These are phyloP conservation scores for Dynastes hyllus DNA, from an alignment of 2,888 invertebrate genomes.

Conservation along the genomic window DNA sequence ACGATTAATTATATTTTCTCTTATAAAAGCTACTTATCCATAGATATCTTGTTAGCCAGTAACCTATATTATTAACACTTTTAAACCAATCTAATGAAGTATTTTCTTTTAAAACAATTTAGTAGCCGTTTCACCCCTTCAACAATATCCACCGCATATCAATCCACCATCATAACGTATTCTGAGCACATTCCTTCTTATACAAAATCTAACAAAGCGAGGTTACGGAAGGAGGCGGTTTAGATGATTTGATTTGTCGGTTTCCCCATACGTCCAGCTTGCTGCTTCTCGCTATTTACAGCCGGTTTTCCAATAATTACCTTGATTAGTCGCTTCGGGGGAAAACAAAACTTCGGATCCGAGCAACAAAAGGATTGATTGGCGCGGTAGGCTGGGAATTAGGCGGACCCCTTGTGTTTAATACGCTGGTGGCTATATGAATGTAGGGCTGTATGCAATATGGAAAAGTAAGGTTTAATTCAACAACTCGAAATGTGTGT, in stretches of 20 bases:
- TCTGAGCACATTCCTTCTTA: slow-evolving; percentile 12
- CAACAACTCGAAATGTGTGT: no score
- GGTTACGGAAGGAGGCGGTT: slow-evolving; percentile 22
- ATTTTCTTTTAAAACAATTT: no score
- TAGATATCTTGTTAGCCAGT: no score
- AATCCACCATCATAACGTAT: background rate
- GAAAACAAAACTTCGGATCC: slow-evolving; percentile 22
- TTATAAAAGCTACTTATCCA: no score
- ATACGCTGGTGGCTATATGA: background rate
- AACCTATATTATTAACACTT: no score
- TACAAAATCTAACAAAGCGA: slow-evolving; percentile 5
- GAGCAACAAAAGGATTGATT: slow-evolving; percentile 27
- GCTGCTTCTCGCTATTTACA: slow-evolving; percentile 31
- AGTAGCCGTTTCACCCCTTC: no score
- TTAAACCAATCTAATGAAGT: no score
- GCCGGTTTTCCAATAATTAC: slow-evolving; percentile 42
- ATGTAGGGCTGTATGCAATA: background rate
- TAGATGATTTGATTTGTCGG: slow-evolving; percentile 34
- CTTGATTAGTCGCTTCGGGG: slow-evolving; percentile 32
- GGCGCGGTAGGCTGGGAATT: slow-evolving; percentile 9
- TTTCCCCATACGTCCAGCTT: slow-evolving; percentile 13
- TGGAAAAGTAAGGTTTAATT: no score
- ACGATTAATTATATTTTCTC: no score
- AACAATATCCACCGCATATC: no score
- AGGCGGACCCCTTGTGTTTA: background rate